Percentiles rank a stretch among this genome's conserved stretches.
Evolutionary conservation across 2,113 vertebrate species (phyloP).

Genomic region (Gorilla gorilla): DNA sequence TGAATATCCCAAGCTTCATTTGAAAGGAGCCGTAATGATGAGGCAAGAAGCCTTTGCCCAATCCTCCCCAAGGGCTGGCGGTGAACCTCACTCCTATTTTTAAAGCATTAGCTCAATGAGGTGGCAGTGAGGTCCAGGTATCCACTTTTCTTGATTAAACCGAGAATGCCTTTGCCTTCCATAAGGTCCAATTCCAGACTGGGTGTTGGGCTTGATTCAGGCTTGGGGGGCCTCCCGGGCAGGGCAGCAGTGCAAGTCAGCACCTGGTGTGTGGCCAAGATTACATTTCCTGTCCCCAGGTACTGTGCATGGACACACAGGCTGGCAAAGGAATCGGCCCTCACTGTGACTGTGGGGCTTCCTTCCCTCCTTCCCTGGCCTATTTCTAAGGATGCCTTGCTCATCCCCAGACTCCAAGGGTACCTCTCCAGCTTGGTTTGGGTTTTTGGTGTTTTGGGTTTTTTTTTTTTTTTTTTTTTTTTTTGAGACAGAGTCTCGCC

Average conservation of each 20-base stretch:
- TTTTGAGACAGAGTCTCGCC: no score
- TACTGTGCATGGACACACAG: accelerated
- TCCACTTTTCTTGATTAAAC: slow-evolving; percentile 31
- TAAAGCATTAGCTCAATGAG: neutral
- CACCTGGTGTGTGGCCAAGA: neutral
- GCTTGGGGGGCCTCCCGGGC: neutral
- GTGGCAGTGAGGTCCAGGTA: neutral
- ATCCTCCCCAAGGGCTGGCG: neutral
- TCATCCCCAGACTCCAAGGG: neutral
- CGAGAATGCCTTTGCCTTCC: neutral
- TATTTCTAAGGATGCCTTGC: neutral
- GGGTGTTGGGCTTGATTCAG: neutral
- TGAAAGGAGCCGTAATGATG: neutral
- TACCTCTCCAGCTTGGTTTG: neutral
- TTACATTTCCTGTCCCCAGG: neutral
- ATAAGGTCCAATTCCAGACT: neutral
- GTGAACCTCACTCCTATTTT: neutral
- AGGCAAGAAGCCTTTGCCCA: neutral
- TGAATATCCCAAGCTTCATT: neutral
- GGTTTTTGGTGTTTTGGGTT: neutral
- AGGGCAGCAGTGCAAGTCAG: neutral
- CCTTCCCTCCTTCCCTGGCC: neutral
- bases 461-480: no score
- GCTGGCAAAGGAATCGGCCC: neutral
- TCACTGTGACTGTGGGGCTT: accelerated